phyloP scores from a whole-genome alignment of 2,888 invertebrate species.

The Isoperla grammatica region DNA sequence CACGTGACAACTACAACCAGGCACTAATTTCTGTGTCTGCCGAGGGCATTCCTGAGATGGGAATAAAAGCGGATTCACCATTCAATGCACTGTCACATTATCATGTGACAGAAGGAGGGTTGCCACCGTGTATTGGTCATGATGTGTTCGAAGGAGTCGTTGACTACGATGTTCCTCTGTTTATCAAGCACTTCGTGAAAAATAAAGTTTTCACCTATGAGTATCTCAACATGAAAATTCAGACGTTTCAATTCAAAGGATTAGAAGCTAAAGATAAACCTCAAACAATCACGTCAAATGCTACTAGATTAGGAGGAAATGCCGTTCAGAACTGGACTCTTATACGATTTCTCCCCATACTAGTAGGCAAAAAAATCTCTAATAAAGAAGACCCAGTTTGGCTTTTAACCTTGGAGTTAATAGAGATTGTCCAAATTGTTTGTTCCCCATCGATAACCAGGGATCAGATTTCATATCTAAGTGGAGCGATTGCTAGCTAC shows the following conservation, averaged over 20 bases:
- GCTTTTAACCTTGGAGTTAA: neutral
- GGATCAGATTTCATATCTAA: neutral
- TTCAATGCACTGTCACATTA: neutral
- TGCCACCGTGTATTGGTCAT: constrained; percentile 2
- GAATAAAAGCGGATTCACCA: neutral
- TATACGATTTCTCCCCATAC: neutral
- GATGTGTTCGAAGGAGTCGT: neutral
- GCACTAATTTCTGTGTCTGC: no score
- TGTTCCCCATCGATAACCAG: neutral
- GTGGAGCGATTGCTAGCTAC: neutral
- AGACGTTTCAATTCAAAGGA: neutral
- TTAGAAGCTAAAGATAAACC: neutral
- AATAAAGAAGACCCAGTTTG: neutral
- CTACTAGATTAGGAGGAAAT: neutral
- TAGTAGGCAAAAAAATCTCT: neutral
- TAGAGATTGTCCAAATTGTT: neutral
- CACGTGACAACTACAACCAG: neutral
- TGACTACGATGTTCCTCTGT: neutral
- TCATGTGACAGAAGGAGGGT: neutral
- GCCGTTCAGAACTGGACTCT: constrained; percentile 1
- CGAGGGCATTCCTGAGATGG: neutral
- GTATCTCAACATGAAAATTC: neutral
- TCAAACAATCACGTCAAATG: neutral
- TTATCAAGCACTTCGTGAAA: neutral
- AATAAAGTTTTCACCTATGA: neutral